phyloP scores from a whole-genome alignment of 1,140 invertebrate genomes.

The Papilio glaucus region DNA sequence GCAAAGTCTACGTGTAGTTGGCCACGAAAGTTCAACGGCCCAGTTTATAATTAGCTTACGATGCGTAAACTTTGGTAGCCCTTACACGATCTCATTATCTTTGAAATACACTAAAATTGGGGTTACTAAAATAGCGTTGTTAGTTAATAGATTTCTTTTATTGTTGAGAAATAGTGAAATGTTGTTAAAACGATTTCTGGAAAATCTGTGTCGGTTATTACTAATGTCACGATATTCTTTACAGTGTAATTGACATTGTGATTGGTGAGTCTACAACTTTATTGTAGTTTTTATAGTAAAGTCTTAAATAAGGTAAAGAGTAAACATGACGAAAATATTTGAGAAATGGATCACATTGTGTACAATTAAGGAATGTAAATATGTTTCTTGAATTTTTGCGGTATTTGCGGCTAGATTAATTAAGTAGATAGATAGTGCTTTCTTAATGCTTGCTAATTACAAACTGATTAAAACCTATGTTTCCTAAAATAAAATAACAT shows the following conservation, averaged over 20 bases:
- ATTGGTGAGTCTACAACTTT: too few species aligned
- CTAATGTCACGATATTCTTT: neutral
- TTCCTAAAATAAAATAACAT: neutral
- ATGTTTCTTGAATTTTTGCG: slow-evolving; percentile 5
- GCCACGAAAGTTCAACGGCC: slow-evolving; percentile 7
- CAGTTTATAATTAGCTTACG: neutral
- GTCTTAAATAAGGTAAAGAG: too few species aligned
- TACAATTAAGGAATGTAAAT: neutral
- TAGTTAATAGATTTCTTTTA: neutral
- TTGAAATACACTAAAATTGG: neutral
- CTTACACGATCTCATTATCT: slow-evolving; percentile 15
- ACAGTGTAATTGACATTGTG: too few species aligned
- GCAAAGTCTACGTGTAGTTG: neutral
- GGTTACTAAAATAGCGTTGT: neutral
- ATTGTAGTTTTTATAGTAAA: too few species aligned
- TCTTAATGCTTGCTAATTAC: neutral
- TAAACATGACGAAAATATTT: too few species aligned
- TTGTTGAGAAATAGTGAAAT: neutral
- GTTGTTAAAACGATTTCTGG: neutral
- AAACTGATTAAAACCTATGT: neutral
- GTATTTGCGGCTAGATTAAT: slow-evolving; percentile 3
- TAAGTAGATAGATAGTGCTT: neutral
- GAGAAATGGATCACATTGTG: neutral
- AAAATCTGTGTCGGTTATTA: neutral
- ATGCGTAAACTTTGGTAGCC: slow-evolving; percentile 18